Conservation (phyloP, 1,140 invertebrate species). For the Lasaia peninsularis region DNA sequence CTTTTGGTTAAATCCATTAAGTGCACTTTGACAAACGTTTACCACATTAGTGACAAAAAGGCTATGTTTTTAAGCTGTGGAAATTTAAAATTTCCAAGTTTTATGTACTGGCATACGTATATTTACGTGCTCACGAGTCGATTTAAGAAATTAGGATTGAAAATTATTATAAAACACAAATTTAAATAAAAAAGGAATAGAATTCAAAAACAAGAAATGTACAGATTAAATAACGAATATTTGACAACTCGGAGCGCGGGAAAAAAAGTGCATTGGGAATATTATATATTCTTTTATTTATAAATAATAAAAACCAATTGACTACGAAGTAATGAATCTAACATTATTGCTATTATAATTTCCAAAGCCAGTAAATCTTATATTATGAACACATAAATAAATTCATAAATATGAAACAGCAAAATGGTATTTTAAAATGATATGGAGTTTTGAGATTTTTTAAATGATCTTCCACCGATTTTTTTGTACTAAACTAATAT, state of each 20-base stretch:
- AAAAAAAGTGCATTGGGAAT: slow-evolving; percentile 5
- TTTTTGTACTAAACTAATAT: slow-evolving; percentile 70
- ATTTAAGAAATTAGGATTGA: not conserved
- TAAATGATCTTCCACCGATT: slow-evolving; percentile 65
- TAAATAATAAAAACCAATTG: slow-evolving; percentile 3
- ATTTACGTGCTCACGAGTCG: not conserved
- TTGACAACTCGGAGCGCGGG: slow-evolving; percentile 8
- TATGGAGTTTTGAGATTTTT: slow-evolving; percentile 30
- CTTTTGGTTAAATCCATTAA: slow-evolving; percentile 74
- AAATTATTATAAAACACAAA: not conserved
- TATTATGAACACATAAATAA: slow-evolving; percentile 11
- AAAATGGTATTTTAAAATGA: slow-evolving; percentile 27
- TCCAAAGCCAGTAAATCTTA: slow-evolving; percentile 6
- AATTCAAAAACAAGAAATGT: slow-evolving; percentile 3
- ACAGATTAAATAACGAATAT: not conserved
- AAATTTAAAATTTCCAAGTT: slow-evolving; percentile 61
- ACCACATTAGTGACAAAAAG: slow-evolving; percentile 49
- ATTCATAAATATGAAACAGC: slow-evolving; percentile 14
- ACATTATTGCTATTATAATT: not conserved
- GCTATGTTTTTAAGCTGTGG: slow-evolving; percentile 52
- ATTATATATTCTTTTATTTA: not conserved
- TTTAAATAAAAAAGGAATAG: not conserved
- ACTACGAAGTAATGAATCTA: not conserved
- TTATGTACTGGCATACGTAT: slow-evolving; percentile 10
- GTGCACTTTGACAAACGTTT: slow-evolving; percentile 68